These are phyloP conservation scores for Xylocopa sonorina DNA, from an alignment of 1,140 invertebrate genomes.

Conservation along the genomic window DNA sequence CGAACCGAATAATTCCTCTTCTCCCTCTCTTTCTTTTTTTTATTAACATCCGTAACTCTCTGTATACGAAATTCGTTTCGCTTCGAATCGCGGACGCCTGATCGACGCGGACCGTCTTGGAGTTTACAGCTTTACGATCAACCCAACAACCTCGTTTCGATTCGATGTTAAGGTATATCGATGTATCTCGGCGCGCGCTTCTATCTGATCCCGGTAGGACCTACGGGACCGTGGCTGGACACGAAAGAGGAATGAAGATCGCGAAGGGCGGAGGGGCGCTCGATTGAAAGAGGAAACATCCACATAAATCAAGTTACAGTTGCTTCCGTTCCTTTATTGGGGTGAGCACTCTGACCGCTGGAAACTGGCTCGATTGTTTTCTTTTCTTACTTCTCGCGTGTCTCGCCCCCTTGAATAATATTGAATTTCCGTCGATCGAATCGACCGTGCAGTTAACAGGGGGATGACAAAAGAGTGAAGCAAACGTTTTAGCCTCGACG, in stretches of 20 bases:
- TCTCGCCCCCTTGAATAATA: slow-evolving; percentile 40
- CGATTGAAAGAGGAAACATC: slow-evolving; percentile 61
- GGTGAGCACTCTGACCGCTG: slow-evolving; percentile 54
- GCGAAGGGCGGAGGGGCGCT: slow-evolving; percentile 24
- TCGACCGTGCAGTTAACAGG: not conserved
- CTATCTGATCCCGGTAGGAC: slow-evolving; percentile 59
- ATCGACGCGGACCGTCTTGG: not conserved
- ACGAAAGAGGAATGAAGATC: slow-evolving; percentile 53
- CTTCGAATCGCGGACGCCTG: not conserved
- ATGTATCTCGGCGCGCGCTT: slow-evolving; percentile 48
- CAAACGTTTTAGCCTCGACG: slow-evolving; percentile 17
- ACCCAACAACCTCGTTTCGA: slow-evolving; percentile 11
- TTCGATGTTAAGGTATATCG: slow-evolving; percentile 41
- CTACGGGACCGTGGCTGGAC: slow-evolving; percentile 47
- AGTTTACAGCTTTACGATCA: slow-evolving; percentile 31
- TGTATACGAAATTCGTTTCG: not conserved
- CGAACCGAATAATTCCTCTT: not conserved
- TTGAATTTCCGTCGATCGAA: slow-evolving; percentile 33
- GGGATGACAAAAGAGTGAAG: slow-evolving; percentile 9
- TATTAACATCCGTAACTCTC: not conserved
- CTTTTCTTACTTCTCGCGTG: slow-evolving; percentile 28
- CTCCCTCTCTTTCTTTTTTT: not conserved
- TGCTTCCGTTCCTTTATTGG: slow-evolving; percentile 62
- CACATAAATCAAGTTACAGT: slow-evolving; percentile 72
- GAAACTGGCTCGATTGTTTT: slow-evolving; percentile 56